Evolutionary conservation across 2,113 vertebrate genomes (phyloP), one percentile per base, ranked within the genome.

Genomic region (Pongo pygmaeus): DNA sequence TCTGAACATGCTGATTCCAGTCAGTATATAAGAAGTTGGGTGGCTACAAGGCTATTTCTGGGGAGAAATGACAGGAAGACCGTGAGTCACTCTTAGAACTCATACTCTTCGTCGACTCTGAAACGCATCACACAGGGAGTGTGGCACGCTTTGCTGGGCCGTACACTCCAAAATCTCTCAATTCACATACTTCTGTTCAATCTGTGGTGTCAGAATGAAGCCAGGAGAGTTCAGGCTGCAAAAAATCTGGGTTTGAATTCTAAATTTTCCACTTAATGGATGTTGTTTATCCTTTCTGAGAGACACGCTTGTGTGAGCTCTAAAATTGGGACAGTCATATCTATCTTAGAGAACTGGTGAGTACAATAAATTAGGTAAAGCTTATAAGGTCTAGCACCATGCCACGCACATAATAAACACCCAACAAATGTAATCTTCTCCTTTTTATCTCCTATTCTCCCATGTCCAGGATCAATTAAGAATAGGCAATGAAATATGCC

Each of bases 141-240:
- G 0, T 12, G 40, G 11, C 25, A 8, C 0, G 10, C 5, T 50
- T 40, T 10, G 0, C 14, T 4, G 8, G 40, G n/a, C 23, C 67
- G 40, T 38, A 2, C 6, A 35, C 55, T 35, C 38, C 69, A 0
- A 0, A 8, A 22, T 12, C n/a, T 38, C 40, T 87, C 55, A 10
- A 4, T 1, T 38, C 70, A 30, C 14, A 9, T 3, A 2, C 48
- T 90, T 30, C 3, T 20, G 32, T 75, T 79, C 64, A 64, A 6
- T 78, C 14, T 32, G 50, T 16, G 50, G 10, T 6, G 30, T 25
- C 48, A 8, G 52, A 79, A 55, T 23, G 27, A 23, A n/a, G 20
- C 48, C n/a, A 2, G 11, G 59, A 55, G 84, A 70, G 25, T 86
- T 79, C 55, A 75, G 64, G 38, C 6, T 8, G 5, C 18, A 40